phyloP scores from a whole-genome alignment of 2,888 invertebrate genomes.

The Chrysotoxum bicinctum region DNA sequence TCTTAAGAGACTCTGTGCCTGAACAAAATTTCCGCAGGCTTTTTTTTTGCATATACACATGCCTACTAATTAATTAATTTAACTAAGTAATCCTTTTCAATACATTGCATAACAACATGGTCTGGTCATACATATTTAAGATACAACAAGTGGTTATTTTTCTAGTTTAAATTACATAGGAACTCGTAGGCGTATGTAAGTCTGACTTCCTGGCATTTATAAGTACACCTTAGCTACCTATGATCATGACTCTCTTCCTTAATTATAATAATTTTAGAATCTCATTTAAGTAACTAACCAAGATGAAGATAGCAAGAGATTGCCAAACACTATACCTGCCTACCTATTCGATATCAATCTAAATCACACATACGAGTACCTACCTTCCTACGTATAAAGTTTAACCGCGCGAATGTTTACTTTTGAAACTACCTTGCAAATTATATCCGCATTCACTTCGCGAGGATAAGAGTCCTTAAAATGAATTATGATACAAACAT shows the following conservation, averaged over 20 bases:
- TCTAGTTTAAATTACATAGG: too few relatives aligned
- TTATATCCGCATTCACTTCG: constrained; percentile 38
- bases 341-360: constrained; percentile 58
- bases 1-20: too few relatives aligned
- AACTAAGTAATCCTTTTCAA: too few relatives aligned
- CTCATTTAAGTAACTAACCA: constrained; percentile 7
- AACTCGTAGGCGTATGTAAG: too few relatives aligned
- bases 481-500: constrained; percentile 56
- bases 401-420: constrained; percentile 36
- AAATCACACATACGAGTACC: constrained; percentile 43
- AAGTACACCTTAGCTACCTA: not conserved
- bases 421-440: constrained; percentile 57
- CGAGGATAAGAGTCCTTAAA: constrained; percentile 52
- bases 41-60: too few relatives aligned
- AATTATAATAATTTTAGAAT: not conserved
- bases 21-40: too few relatives aligned
- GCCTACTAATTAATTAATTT: too few relatives aligned
- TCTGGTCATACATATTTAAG: too few relatives aligned
- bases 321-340: constrained; percentile 24
- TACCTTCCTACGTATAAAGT: not conserved
- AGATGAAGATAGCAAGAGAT: constrained; percentile 7
- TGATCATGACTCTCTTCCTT: not conserved
- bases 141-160: too few relatives aligned
- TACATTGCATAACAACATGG: too few relatives aligned
- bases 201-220: not conserved